Evolutionary conservation across 2,888 invertebrate species (phyloP), one percentile per base, ranked within the genome.

Genomic region (Clusia tigrina): DNA sequence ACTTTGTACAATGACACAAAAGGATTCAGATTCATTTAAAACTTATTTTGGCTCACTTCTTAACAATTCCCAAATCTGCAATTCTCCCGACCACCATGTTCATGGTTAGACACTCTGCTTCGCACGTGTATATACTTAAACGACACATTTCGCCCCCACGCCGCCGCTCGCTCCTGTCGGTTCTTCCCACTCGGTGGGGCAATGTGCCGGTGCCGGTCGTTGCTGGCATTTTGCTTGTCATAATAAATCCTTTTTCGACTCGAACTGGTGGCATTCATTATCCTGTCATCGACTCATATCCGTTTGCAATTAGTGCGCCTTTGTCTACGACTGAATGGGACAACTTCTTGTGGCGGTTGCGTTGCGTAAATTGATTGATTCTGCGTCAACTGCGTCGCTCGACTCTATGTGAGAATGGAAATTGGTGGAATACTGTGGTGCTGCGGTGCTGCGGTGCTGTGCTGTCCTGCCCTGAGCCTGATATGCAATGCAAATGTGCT

Each of bases 1-100:
- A 42, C 42, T 42, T 42, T 42, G n/a, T 42, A 15, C 9, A 42
- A 17, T 17, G 12, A 32, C 42, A 42, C n/a, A 42, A 42, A 42
- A 42, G 42, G 42, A 42, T 42, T 42, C 42, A 42, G 42, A 42
- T 42, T 42, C 42, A 42, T 17, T 42, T 42, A 42, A 42, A 42
- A 42, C 15, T 42, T 42, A 42, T 42, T 5, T 32, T 32, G 42
- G 42, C 9, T 15, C 9, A 42, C 3, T 42, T 42, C 42, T 12
- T n/a, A 6, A 42, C 42, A 42, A 42, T 12, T 42, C 42, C 42
- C 42, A 42, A 3, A 12, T 10, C 42, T 3, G 42, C 6, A 32
- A 32, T 32, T n/a, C n/a, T n/a, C n/a, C n/a, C n/a, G n/a, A n/a
- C n/a, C n/a, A n/a, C n/a, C n/a, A n/a, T n/a, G n/a, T n/a, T n/a